These are phyloP conservation scores for Lophura nycthemera DNA, from an alignment of 2,113 vertebrate species.

Conservation along the genomic window DNA sequence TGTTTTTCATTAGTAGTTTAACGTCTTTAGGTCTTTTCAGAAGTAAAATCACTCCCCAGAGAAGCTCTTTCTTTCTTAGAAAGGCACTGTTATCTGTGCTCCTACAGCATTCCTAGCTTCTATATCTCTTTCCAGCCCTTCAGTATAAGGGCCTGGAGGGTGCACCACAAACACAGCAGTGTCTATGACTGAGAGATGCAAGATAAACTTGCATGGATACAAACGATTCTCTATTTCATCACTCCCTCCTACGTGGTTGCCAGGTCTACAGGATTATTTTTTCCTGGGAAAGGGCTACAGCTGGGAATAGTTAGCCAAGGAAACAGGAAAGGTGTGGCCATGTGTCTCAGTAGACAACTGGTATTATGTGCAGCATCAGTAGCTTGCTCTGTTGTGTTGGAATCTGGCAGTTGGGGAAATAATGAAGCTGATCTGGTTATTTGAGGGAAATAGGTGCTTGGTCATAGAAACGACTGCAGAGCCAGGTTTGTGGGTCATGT, in stretches of 20 bases:
- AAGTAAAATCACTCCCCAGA: not conserved
- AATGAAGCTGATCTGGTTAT: not conserved
- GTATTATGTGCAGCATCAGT: not conserved
- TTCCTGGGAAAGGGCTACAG: not conserved
- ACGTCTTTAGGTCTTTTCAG: not conserved
- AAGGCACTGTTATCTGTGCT: conserved; percentile 68
- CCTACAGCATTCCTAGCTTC: conserved; percentile 75
- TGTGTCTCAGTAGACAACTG: not conserved
- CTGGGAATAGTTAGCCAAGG: conserved; percentile 6
- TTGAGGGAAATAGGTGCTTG: not conserved
- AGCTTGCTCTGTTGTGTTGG: not conserved
- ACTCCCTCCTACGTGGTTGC: not conserved
- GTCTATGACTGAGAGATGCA: not conserved
- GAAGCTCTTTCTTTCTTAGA: not conserved
- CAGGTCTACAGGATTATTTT: not conserved
- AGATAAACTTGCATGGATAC: not conserved
- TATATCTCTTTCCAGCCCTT: conserved; percentile 80
- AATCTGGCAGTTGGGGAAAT: conserved; percentile 3
- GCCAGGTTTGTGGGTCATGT: not conserved
- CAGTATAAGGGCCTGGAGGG: conserved; percentile 60
- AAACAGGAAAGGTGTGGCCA: not conserved
- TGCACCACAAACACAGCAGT: not conserved
- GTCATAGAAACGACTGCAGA: not conserved
- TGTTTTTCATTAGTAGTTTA: not conserved
- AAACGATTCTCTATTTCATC: not conserved